These are phyloP conservation scores for Melanargia galathea DNA, from an alignment of 2,888 invertebrate genomes.

Conservation along the genomic window DNA sequence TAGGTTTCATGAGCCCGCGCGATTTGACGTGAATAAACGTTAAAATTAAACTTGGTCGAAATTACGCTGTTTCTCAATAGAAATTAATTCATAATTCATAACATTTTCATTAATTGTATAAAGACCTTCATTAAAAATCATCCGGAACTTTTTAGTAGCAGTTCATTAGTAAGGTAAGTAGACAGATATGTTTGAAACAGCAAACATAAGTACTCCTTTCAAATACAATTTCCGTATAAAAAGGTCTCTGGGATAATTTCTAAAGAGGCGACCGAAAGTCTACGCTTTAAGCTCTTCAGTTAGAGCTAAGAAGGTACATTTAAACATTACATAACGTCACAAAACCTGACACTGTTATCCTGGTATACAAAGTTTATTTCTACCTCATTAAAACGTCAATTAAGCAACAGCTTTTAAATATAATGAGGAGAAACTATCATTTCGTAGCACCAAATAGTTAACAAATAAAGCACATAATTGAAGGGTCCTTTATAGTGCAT, in stretches of 20 bases:
- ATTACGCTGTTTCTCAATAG: neutral
- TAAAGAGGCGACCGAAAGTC: neutral
- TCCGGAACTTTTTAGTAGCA: constrained; percentile 1
- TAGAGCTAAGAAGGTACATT: constrained; percentile 21
- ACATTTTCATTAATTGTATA: neutral
- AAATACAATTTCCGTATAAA: neutral
- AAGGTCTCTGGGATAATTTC: neutral
- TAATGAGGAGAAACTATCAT: neutral
- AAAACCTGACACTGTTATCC: constrained; percentile 18
- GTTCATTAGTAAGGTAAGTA: neutral
- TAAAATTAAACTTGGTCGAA: neutral
- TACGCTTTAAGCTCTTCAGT: neutral
- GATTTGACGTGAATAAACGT: too few species aligned
- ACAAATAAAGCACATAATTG: neutral
- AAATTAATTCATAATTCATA: neutral
- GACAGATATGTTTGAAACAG: neutral
- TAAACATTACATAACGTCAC: constrained; percentile 73
- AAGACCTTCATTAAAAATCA: neutral
- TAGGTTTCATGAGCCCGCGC: too few species aligned
- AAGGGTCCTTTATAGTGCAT: neutral
- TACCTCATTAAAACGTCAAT: neutral
- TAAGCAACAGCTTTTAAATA: neutral
- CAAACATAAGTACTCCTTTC: neutral
- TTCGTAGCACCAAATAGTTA: neutral
- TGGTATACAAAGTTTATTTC: constrained; percentile 5